Base-by-base conservation (phyloP, 2,888 invertebrate species). In the Rhogogaster chlorosoma region DNA sequence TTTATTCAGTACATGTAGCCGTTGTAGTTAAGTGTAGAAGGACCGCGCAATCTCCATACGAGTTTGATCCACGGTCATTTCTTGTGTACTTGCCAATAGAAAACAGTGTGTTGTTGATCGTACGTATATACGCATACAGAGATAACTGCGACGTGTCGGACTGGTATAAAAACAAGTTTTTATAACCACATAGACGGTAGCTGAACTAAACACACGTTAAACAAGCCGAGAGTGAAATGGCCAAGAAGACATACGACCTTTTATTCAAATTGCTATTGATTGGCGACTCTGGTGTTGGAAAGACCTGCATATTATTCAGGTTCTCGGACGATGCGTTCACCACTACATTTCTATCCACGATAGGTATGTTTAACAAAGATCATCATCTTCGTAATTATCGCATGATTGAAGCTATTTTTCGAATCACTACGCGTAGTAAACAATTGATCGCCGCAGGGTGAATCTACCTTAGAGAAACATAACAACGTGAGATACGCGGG, bases 311-410 rank as follows among this genome's bases (percentile, higher is more conserved):
- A 94, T 94, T 98, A 90, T 98, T 98, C 94, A 96, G 98, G 93
- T 98, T 98, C 94, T 98, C 98, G 88, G 98, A 98, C 94, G 98
- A 98, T 95, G 98, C 98, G 90, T 98, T 98, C 94, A 98, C 98
- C 89, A 97, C 98, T 85, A 98, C 98, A 89, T 98, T 98, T 95
- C 98, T 98, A 94, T 98, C 98, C 88, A 98, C 98, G 89, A 98
- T 98, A 95, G 98, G 98, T 98, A 95, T 95, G 96, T 92, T 92
- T 29, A 61, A 26, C 26, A n/a, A 36, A 71, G 7, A 71, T 36
- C 38, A 71, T 70, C 70, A n/a, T 71, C 0, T n/a, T n/a, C n/a
- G 2, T 32, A 1, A 38, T 71, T 4, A 71, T n/a, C 3, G n/a
- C n/a, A 22, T 71, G 0, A 2, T 32, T 29, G 9, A 32, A 18